Evolutionary conservation across 53 echinoderm and acorn worm genomes (phyloP).

Genomic region (Echinarachnius parma): DNA sequence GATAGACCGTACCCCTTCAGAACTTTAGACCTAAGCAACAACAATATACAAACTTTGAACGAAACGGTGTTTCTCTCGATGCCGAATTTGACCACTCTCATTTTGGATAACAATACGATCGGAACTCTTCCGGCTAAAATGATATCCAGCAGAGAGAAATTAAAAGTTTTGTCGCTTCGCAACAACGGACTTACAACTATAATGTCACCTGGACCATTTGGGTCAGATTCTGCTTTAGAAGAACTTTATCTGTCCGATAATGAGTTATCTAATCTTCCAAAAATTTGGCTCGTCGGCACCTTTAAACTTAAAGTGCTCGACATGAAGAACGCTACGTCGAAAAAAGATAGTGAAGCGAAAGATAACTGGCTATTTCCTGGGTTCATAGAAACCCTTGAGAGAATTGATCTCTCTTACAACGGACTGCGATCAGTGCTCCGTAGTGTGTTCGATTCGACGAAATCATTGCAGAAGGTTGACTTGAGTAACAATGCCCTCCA

Average conservation of each 20-base stretch:
- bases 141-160: background rate
- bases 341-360: background rate
- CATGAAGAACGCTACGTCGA: conserved; percentile 12
- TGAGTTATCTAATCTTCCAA: background rate
- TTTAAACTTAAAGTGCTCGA: conserved; percentile 15
- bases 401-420: conserved; percentile 24
- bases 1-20: conserved; percentile 7
- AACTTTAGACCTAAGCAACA: conserved; percentile 28
- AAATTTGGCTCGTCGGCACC: conserved; percentile 19
- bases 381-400: background rate
- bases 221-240: background rate
- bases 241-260: conserved; percentile 34
- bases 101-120: conserved; percentile 33
- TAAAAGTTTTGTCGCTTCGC: conserved; percentile 15
- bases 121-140: conserved; percentile 9
- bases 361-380: conserved; percentile 26
- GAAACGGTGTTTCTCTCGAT: conserved; percentile 10
- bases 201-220: background rate
- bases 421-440: conserved; percentile 3
- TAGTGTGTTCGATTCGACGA: conserved; percentile 25
- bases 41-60: conserved; percentile 12
- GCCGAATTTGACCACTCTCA: conserved; percentile 28
- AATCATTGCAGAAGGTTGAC: conserved; percentile 12
- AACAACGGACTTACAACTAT: conserved; percentile 13
- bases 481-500: conserved; percentile 17